Percentiles rank a stretch among this genome's conserved stretches.
These are phyloP conservation scores for Eretmochelys imbricata DNA, from an alignment of 2,113 vertebrate species.

Conservation along the genomic window DNA sequence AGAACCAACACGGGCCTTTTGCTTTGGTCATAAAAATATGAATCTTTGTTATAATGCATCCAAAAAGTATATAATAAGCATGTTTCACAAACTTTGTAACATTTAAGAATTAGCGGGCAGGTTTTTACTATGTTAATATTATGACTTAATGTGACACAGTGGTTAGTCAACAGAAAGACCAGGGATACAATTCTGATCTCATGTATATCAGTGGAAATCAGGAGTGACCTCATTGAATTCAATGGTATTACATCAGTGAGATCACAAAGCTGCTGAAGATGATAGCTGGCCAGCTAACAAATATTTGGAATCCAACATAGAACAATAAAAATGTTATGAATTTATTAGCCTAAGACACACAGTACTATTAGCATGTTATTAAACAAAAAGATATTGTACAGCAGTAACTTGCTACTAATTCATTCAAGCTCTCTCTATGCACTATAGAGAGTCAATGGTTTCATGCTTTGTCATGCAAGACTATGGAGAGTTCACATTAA, in stretches of 20 bases:
- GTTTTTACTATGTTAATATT: conserved; percentile 17
- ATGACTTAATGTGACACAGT: conserved; percentile 11
- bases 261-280: background rate
- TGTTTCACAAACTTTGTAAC: background rate
- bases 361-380: background rate
- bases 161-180: conserved; percentile 49
- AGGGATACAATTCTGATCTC: conserved; percentile 45
- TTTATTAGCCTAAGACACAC: background rate
- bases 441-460: background rate
- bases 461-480: background rate
- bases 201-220: background rate
- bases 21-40: conserved; percentile 72
- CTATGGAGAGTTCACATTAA: background rate
- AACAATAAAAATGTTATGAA: fast-evolving
- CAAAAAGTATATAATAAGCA: background rate
- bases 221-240: conserved; percentile 29
- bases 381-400: background rate
- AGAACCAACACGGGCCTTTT: conserved; percentile 96
- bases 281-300: background rate
- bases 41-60: conserved; percentile 6
- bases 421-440: background rate
- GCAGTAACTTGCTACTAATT: background rate
- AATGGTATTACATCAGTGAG: background rate
- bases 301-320: background rate
- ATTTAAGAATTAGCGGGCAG: background rate